A percentile compares a stretch with the other conserved stretches of the same genome.
These are phyloP conservation scores for Macquaria australasica DNA, from an alignment of 2,113 vertebrate species.

Conservation along the genomic window DNA sequence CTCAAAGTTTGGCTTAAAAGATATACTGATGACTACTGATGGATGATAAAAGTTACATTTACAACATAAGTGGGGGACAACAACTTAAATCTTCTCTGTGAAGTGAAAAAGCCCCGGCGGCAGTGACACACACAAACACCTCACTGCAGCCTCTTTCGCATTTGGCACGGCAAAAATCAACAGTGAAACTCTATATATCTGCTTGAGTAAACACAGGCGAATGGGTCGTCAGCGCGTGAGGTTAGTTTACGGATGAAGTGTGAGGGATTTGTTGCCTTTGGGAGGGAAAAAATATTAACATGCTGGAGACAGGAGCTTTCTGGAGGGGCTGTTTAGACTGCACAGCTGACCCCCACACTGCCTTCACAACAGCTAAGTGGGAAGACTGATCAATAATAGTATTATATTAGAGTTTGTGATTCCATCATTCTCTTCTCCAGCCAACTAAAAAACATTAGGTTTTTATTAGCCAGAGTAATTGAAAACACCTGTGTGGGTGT, in stretches of 20 bases:
- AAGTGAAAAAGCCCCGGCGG: conserved; percentile 22
- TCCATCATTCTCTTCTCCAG: neutral
- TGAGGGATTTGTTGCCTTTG: conserved; percentile 64
- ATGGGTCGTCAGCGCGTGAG: conserved; percentile 41
- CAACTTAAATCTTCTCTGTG: conserved; percentile 29
- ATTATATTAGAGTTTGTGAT: neutral
- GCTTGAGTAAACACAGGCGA: conserved; percentile 62
- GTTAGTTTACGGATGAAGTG: conserved; percentile 67
- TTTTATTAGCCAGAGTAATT: neutral
- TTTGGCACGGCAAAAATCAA: conserved; percentile 65
- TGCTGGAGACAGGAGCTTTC: conserved; percentile 60
- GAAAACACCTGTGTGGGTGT: neutral
- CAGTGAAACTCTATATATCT: conserved; percentile 70
- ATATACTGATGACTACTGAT: conserved; percentile 3
- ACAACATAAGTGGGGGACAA: conserved; percentile 21
- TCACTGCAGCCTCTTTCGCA: conserved; percentile 34
- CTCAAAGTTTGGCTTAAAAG: neutral
- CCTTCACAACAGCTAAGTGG: conserved; percentile 2
- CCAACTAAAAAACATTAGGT: neutral
- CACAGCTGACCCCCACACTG: conserved; percentile 36
- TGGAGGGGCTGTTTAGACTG: conserved; percentile 69
- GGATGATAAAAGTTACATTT: conserved; percentile 9
- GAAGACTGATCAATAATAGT: conserved; percentile 8
- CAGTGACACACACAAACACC: conserved; percentile 48
- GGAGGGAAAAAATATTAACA: conserved; percentile 59